Evolutionary conservation across 2,797 vertebrate genomes (phyloP), one percentile per base, ranked within the genome.

Genomic region (Hydrocynus forskahlii): DNA sequence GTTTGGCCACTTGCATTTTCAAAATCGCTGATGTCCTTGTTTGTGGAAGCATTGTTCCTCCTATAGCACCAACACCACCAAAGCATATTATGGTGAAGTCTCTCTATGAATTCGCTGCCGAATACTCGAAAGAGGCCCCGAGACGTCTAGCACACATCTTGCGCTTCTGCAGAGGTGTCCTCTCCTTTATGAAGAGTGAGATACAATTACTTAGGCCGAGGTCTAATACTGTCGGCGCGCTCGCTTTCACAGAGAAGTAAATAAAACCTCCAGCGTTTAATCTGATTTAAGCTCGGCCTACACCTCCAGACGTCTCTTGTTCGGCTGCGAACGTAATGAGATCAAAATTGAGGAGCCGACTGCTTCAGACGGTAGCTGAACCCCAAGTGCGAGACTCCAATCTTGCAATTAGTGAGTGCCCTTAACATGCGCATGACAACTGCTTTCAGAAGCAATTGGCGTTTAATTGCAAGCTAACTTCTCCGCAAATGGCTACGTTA

Each of bases 21-120:
- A 64, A 88, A 89, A 84, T 69, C 82, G 86, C 84, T 87, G 86
- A 88, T 85, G 59, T 76, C 38, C 81, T 75, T 82, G 75, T 89
- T 71, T 74, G 66, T 63, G 29, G 38, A 82, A 64, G 23, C 77
- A 66, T n/a, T 86, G 85, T 54, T 75, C 59, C 71, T 4, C 63
- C 54, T 54, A 0, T 67, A 73, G 68, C 76, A 78, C 78, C 57
- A 57, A 64, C 50, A 69, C 55, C 54, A 54, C 74, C 77, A 67
- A 86, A 82, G 73, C 75, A 76, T 75, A 84, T 84, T 52, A 57
- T 64, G 55, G 69, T 17, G 21, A 66, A 79, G 52, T 74, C 67
- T 48, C 79, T 67, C 43, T 35, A 69, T 16, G 54, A 75, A 62
- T 72, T 78, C 77, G 54, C 21, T 55, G 16, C 75, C 6, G 59